Conservation (phyloP, 1,140 invertebrate species). For the Lucilia sericata region DNA sequence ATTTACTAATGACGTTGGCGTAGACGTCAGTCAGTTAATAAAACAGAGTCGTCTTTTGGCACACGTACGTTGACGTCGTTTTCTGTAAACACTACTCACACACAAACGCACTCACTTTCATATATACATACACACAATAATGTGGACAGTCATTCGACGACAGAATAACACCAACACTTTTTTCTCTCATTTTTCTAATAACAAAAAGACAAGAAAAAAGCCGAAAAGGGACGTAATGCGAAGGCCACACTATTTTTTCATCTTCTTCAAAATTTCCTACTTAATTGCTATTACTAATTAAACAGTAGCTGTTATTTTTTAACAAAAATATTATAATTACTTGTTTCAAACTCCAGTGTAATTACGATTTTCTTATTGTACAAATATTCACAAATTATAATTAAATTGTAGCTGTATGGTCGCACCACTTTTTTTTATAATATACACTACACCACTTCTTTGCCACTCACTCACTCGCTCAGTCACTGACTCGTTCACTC, state of each 20-base stretch:
- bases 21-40: slow-evolving; percentile 27
- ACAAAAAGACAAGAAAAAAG: not conserved
- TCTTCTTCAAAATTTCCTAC: not conserved
- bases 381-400: not conserved
- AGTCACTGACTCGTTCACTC: slow-evolving; percentile 28
- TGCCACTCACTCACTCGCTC: slow-evolving; percentile 10
- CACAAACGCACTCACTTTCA: not conserved
- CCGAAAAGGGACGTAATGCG: slow-evolving; percentile 34
- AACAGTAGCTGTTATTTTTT: not conserved
- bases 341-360: not conserved
- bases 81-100: slow-evolving; percentile 26
- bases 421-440: slow-evolving; percentile 32
- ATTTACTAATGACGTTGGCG: slow-evolving; percentile 19
- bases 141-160: slow-evolving; percentile 35
- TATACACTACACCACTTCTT: slow-evolving; percentile 25
- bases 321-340: not conserved
- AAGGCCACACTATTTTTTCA: slow-evolving; percentile 20
- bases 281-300: not conserved
- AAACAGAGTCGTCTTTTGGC: slow-evolving; percentile 32
- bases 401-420: not conserved
- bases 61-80: slow-evolving; percentile 30
- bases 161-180: slow-evolving; percentile 18
- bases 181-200: not conserved
- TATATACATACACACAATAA: slow-evolving; percentile 25
- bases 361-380: not conserved